These are phyloP conservation scores for Chaenogobius annularis DNA, from an alignment of 2,113 vertebrate species.

Conservation along the genomic window DNA sequence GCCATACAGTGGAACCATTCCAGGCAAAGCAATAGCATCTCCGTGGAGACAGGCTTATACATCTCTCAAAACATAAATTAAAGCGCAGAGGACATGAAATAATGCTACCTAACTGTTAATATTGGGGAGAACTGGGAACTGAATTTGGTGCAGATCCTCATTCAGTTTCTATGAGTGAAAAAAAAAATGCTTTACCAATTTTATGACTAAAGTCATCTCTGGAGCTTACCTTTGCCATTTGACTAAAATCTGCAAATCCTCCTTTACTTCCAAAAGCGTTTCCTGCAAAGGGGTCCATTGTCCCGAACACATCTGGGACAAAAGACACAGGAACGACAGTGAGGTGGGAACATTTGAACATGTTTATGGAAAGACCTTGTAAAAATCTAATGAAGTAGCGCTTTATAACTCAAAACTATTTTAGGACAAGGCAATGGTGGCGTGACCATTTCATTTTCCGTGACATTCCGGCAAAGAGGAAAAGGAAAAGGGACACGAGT, in stretches of 20 bases:
- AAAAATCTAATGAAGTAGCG: slow-evolving; percentile 43
- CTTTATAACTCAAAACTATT: slow-evolving; percentile 59
- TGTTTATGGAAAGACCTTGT: slow-evolving; percentile 49
- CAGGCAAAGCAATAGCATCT: no score
- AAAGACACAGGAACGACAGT: slow-evolving; percentile 31
- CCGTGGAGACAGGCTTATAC: neutral
- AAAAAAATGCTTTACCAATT: slow-evolving; percentile 49
- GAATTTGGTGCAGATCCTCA: neutral
- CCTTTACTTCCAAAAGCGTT: slow-evolving; percentile 80
- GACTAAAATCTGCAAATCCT: slow-evolving; percentile 95
- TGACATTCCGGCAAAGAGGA: slow-evolving; percentile 54
- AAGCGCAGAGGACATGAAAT: neutral
- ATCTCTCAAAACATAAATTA: neutral
- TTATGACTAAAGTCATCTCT: slow-evolving; percentile 28
- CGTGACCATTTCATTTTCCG: slow-evolving; percentile 70
- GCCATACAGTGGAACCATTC: no score
- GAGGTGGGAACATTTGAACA: slow-evolving; percentile 52
- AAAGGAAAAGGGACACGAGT: slow-evolving; percentile 51
- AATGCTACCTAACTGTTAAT: neutral
- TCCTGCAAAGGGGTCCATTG: slow-evolving; percentile 84
- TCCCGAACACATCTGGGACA: slow-evolving; percentile 86
- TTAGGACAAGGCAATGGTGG: slow-evolving; percentile 61
- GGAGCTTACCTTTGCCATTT: slow-evolving; percentile 91
- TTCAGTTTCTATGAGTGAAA: slow-evolving; percentile 1
- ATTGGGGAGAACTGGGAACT: neutral